These are phyloP conservation scores for Chaenogobius annularis DNA, from an alignment of 2,113 vertebrate species.

Conservation along the genomic window DNA sequence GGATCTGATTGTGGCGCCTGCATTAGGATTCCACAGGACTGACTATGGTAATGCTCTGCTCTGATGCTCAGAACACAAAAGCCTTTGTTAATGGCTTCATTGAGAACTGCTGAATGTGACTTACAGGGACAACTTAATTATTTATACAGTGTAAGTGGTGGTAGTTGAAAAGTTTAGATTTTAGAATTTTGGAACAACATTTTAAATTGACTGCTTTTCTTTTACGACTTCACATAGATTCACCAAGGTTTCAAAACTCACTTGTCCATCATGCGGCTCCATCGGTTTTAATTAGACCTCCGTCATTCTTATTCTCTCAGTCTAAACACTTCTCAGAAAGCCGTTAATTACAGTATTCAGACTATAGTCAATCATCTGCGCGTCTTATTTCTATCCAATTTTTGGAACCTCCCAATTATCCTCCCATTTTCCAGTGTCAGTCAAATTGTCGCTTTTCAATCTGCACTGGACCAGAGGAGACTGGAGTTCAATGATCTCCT, in stretches of 20 bases:
- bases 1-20: slow-evolving; percentile 18
- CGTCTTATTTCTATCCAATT: slow-evolving; percentile 39
- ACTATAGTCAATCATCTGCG: slow-evolving; percentile 41
- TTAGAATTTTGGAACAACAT: slow-evolving; percentile 10
- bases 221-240: slow-evolving; percentile 2
- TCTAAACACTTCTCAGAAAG: slow-evolving; percentile 25
- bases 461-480: too few relatives aligned
- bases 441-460: neutral
- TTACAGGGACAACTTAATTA: slow-evolving; percentile 44
- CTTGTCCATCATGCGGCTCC: slow-evolving; percentile 16
- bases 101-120: slow-evolving; percentile 32
- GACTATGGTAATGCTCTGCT: slow-evolving; percentile 30
- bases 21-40: slow-evolving; percentile 41
- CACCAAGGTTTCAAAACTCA: slow-evolving; percentile 25
- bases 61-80: slow-evolving; percentile 18
- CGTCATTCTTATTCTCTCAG: slow-evolving; percentile 29
- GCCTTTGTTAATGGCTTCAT: slow-evolving; percentile 39
- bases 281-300: slow-evolving; percentile 44
- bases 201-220: neutral
- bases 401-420: slow-evolving; percentile 2
- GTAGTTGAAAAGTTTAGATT: slow-evolving; percentile 19
- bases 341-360: slow-evolving; percentile 42
- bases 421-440: slow-evolving; percentile 1
- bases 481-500: too few relatives aligned
- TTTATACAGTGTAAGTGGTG: slow-evolving; percentile 36